Evolutionary conservation across 37 sponge, comb jelly and placozoan genomes (phyloP), one percentile per base, ranked within the genome.

Genomic region (Geodia barretti): DNA sequence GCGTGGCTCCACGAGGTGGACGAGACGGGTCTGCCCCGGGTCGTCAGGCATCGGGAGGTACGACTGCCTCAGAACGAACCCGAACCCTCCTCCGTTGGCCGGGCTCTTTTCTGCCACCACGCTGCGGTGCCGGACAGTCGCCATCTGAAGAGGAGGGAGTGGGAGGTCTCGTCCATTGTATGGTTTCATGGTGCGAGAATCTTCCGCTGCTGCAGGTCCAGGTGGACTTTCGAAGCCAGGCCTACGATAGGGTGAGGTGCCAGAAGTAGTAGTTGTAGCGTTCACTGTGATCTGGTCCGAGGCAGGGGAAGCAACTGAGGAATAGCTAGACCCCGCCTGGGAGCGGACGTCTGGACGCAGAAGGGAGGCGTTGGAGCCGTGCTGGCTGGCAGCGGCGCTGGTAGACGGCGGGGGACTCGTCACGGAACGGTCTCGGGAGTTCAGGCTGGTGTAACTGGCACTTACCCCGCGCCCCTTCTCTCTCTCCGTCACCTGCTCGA

Each of bases 1-100:
- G 4, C 90, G 67, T 4, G 93, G 90, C 69, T 93, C 93, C 11
- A 93, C 81, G 63, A 93, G 64, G 68, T 88, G 90, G n/a, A 86
- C 89, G 20, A 89, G 73, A 8, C 74, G 42, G n/a, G 93, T 68
- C 24, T 82, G 65, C 19, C 85, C 90, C n/a, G 93, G 83, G 23
- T 85, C 74, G 0, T 85, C 81, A 23, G 93, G 93, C 17, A 77
- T 79, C 20, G 93, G 93, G 20, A 86, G 88, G 78, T 81, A 86
- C 19, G 93, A 88, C 26, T 86, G 80, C 1, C 89, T 77, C 11
- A 93, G 87, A 35, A 85, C 86, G 79, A 93, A 88, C 19, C 93
- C 93, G 68, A 89, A 93, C n/a, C 93, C 93, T 5, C 93, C 93
- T 0, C 81, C 68, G 14, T 47, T 7, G 2, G 79, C 75, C 4